Base-by-base conservation (phyloP, 1,140 invertebrate species). In the Wasmannia auropunctata region DNA sequence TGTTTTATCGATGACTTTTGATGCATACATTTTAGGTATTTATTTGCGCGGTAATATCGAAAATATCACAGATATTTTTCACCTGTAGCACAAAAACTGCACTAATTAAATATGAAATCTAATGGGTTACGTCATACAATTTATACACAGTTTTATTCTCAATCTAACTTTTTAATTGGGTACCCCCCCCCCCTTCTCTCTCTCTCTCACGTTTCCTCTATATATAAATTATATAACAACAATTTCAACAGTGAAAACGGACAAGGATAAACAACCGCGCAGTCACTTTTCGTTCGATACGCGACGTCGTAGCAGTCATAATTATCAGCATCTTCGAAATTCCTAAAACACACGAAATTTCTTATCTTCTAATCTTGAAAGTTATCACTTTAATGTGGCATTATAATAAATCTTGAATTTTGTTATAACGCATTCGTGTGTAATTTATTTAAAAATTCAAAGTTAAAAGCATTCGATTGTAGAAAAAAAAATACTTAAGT, bases 231-330 rank as follows among this genome's bases (percentile, higher is more conserved):
- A n/a, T 76, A 86, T 22, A 94, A 88, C 11, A 95, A 85, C 37
- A 95, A 69, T 85, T 91, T 65, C 5, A 95, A 69, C 19, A 95
- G 49, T 6, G 95, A 95, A 79, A 95, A 88, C 0, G 95, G 94
- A 87, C 95, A 95, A 0, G 89, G 86, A 80, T 95, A 95, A 3
- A 49, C 60, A 2, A 87, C 10, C 22, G 93, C 87, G 83, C 94
- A 95, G 16, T 93, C 83, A n/a, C 49, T 60, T 34, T 88, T 86
- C 1, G 31, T 91, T 40, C 46, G 63, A 85, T 94, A 94, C 2
- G 94, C 93, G 2, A 85, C 31, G 51, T 95, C 93, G 72, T 95
- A 95, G 25, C 90, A 88, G 54, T 94, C 93, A 0, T 88, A 54
- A 54, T 90, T 19, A 6, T 79, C 75, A 6, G 58, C 49, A 34